Conservation (phyloP, 2,797 vertebrate genomes). For the Brachyrhaphis roseni region DNA sequence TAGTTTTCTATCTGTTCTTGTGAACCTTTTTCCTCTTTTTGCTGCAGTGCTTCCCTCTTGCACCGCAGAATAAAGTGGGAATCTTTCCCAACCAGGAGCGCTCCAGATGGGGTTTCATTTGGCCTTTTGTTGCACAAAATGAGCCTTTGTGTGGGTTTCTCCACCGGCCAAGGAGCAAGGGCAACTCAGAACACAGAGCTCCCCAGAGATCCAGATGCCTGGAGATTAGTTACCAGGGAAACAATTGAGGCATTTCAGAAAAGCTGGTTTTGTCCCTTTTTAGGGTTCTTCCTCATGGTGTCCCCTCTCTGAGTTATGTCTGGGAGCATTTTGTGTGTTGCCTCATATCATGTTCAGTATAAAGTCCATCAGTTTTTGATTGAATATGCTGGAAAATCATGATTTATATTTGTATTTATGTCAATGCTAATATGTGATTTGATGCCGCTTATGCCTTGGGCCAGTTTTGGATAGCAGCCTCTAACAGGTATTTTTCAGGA, state of each 20-base stretch:
- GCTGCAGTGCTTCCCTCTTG: constrained; percentile 35
- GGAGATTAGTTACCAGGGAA: constrained; percentile 86
- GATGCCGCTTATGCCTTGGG: not conserved
- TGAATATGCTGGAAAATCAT: not conserved
- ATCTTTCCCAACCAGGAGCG: constrained; percentile 65
- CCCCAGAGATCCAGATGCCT: constrained; percentile 83
- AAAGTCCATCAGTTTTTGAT: not conserved
- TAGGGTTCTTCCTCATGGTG: constrained; percentile 51
- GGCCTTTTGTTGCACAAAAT: constrained; percentile 85
- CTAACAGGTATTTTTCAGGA: not conserved
- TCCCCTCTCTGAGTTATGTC: constrained; percentile 18
- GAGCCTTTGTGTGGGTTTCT: constrained; percentile 83
- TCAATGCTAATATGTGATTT: not conserved
- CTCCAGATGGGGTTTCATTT: constrained; percentile 84
- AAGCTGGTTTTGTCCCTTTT: constrained; percentile 64
- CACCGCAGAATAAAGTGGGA: constrained; percentile 77
- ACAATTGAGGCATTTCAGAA: constrained; percentile 75
- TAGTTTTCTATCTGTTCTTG: constrained; percentile 14
- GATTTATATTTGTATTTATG: not conserved
- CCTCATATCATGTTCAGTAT: not conserved
- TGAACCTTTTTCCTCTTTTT: constrained; percentile 17
- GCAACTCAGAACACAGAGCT: constrained; percentile 76
- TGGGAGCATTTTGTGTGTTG: constrained; percentile 29
- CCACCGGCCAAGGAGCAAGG: constrained; percentile 76
- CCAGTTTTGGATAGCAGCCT: not conserved